phyloP scores from a whole-genome alignment of 1,140 invertebrate species.

The Nephotettix cincticeps region DNA sequence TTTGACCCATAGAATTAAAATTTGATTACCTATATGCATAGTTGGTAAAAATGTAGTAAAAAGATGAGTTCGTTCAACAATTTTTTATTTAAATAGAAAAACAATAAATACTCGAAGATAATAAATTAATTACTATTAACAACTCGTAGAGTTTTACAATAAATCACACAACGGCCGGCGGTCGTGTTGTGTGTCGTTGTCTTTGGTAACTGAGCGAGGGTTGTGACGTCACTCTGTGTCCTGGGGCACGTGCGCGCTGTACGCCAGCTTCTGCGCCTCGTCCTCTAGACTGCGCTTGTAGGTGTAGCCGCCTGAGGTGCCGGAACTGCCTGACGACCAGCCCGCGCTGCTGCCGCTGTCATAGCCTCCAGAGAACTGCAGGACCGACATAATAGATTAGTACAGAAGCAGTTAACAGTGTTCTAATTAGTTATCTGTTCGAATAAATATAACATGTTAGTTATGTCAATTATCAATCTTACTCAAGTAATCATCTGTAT shows the following conservation, averaged over 20 bases:
- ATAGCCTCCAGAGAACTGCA: background rate
- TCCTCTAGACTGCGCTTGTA: constrained; percentile 51
- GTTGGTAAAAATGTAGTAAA: no score
- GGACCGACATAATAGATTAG: no score
- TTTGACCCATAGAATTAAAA: no score
- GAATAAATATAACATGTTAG: no score
- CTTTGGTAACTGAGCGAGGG: no score
- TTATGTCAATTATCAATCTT: no score
- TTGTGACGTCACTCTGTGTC: background rate
- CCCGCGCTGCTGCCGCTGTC: constrained; percentile 37
- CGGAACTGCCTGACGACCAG: constrained; percentile 40
- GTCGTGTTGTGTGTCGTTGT: no score
- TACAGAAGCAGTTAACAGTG: no score
- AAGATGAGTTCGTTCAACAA: background rate
- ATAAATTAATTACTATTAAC: constrained; percentile 3
- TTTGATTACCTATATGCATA: no score
- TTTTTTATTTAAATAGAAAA: constrained; percentile 5
- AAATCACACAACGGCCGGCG: background rate
- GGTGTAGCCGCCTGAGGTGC: constrained; percentile 42
- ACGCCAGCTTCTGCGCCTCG: constrained; percentile 59
- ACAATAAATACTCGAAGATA: constrained; percentile 3
- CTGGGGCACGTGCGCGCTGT: constrained; percentile 53
- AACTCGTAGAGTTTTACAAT: constrained; percentile 20
- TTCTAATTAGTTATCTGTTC: no score
- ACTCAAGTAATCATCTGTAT: no score